These are phyloP conservation scores for Forbesichthys papilliferus DNA, from an alignment of 2,113 vertebrate genomes.

Conservation along the genomic window DNA sequence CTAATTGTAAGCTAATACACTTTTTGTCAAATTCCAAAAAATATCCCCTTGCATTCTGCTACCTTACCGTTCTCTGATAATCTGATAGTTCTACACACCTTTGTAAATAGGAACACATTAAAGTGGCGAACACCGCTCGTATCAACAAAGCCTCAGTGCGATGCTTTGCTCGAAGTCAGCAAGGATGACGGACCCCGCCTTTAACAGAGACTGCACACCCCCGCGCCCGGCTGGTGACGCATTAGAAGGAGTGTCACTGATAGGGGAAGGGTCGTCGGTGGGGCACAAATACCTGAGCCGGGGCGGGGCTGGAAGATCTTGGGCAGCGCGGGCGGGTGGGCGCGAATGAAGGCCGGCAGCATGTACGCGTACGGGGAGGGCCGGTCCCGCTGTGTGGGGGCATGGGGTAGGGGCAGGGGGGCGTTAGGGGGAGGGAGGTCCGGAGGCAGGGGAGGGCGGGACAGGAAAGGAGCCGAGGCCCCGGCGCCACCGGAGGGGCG, in stretches of 20 bases:
- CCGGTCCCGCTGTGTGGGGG: slow-evolving; percentile 32
- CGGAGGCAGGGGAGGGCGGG: slow-evolving; percentile 31
- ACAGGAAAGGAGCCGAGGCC: slow-evolving; percentile 44
- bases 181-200: not conserved
- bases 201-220: not conserved
- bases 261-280: not conserved
- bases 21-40: too few relatives aligned
- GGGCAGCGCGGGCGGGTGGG: slow-evolving; percentile 75
- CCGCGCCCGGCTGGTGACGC: not conserved
- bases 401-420: slow-evolving; percentile 15
- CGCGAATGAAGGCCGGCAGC: slow-evolving; percentile 62
- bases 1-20: too few relatives aligned
- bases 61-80: too few relatives aligned
- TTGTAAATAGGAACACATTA: too few relatives aligned
- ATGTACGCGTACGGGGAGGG: slow-evolving; percentile 60
- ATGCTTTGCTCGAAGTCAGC: too few relatives aligned
- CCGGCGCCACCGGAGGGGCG: slow-evolving; percentile 43
- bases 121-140: too few relatives aligned
- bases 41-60: too few relatives aligned
- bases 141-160: too few relatives aligned
- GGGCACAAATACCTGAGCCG: slow-evolving; percentile 68
- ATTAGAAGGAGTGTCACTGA: not conserved
- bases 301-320: slow-evolving; percentile 75
- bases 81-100: too few relatives aligned
- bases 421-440: slow-evolving; percentile 26